Conservation (phyloP, 2,888 invertebrate genomes). For the Erpobdella octoculata region DNA sequence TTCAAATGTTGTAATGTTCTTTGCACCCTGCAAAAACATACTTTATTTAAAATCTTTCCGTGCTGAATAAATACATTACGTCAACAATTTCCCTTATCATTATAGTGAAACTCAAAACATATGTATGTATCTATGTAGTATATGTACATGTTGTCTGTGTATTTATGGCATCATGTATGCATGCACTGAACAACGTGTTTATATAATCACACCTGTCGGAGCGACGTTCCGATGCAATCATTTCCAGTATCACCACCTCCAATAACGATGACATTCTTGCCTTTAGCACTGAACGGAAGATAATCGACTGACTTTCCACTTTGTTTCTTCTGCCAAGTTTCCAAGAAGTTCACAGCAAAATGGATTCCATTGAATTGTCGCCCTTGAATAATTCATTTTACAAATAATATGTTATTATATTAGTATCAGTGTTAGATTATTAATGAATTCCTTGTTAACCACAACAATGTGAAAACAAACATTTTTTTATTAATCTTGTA, state of each 20-base stretch:
- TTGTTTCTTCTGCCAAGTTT: conserved; percentile 83
- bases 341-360: conserved; percentile 94
- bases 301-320: conserved; percentile 60
- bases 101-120: too few species aligned
- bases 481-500: too few species aligned
- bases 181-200: too few species aligned
- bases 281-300: conserved; percentile 70
- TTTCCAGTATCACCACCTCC: conserved; percentile 81
- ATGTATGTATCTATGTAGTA: too few species aligned
- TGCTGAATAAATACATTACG: too few species aligned
- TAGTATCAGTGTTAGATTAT: too few species aligned
- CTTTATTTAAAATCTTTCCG: too few species aligned
- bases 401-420: too few species aligned
- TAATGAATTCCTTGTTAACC: too few species aligned
- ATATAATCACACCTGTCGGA: conserved; percentile 67
- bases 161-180: background rate
- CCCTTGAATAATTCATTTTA: conserved; percentile 56
- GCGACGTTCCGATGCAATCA: conserved; percentile 94
- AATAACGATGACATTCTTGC: conserved; percentile 86
- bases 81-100: too few species aligned
- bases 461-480: too few species aligned
- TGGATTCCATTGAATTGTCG: conserved; percentile 84
- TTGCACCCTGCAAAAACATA: conserved; percentile 79
- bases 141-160: background rate
- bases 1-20: conserved; percentile 86